phyloP scores from a whole-genome alignment of 2,797 vertebrate genomes.

The Enteromius anoplus region DNA sequence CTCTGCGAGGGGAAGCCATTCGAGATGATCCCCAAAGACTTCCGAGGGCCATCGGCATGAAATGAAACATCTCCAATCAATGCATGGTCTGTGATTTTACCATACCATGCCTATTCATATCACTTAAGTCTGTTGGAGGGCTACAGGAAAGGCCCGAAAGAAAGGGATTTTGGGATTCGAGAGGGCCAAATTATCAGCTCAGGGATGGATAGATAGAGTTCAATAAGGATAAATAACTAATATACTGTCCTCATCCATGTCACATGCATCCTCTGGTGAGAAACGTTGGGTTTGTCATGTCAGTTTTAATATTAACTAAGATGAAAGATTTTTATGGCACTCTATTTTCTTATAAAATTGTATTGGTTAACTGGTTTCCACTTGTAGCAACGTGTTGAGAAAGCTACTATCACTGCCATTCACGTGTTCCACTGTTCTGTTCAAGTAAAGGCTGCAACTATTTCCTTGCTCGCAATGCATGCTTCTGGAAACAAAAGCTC shows the following conservation, averaged over 20 bases:
- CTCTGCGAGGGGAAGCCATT: constrained; percentile 41
- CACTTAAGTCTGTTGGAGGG: constrained; percentile 15
- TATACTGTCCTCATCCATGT: constrained; percentile 27
- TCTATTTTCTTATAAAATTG: constrained; percentile 73
- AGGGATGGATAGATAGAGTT: constrained; percentile 51
- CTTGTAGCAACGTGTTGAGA: constrained; percentile 67
- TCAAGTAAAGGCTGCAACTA: constrained; percentile 37
- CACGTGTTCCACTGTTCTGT: constrained; percentile 65
- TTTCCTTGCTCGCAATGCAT: constrained; percentile 57
- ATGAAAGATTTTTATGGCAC: constrained; percentile 66
- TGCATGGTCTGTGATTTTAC: constrained; percentile 10
- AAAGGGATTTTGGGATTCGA: constrained; percentile 23
- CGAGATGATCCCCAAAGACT: constrained; percentile 7
- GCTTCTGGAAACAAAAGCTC: constrained; percentile 40
- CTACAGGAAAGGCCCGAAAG: neutral
- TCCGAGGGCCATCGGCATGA: neutral
- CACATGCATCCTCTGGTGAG: constrained; percentile 33
- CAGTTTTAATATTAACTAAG: constrained; percentile 27
- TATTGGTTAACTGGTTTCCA: constrained; percentile 67
- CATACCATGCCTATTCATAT: neutral
- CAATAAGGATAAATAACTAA: constrained; percentile 24
- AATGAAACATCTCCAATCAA: constrained; percentile 5
- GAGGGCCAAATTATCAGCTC: constrained; percentile 52
- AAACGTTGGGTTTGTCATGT: constrained; percentile 36
- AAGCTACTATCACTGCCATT: constrained; percentile 81